These are phyloP conservation scores for Ditula angustiorana DNA, from an alignment of 2,888 invertebrate species.

Conservation along the genomic window DNA sequence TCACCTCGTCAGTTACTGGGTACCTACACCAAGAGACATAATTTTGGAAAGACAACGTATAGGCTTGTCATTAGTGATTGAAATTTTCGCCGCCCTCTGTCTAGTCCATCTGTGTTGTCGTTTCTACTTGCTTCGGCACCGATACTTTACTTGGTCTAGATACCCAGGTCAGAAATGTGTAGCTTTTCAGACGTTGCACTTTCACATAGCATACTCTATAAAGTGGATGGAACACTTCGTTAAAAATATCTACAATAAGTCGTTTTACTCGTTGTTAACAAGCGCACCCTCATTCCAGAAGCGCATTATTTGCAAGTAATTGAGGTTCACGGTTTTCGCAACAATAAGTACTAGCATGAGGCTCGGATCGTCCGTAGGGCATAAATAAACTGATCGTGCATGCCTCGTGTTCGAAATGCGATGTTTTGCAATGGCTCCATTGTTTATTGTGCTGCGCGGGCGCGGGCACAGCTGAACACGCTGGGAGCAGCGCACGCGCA, in stretches of 20 bases:
- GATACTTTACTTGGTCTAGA: too few species aligned
- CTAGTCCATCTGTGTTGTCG: too few species aligned
- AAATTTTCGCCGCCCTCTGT: too few species aligned
- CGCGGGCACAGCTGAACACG: constrained; percentile 41
- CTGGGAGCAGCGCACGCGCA: constrained; percentile 20
- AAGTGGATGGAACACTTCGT: neutral
- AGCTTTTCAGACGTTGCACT: too few species aligned
- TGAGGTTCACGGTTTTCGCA: constrained; percentile 31
- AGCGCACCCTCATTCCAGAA: constrained; percentile 17
- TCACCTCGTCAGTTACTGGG: neutral
- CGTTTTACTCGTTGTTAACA: constrained; percentile 13
- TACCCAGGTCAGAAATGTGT: too few species aligned
- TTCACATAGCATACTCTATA: neutral
- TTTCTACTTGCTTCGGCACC: too few species aligned
- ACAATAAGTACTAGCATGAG: constrained; percentile 40
- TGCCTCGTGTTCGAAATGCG: constrained; percentile 52
- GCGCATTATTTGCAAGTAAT: constrained; percentile 22
- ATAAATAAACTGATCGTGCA: constrained; percentile 66
- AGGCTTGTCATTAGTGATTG: too few species aligned
- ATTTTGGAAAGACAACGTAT: too few species aligned
- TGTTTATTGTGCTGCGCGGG: constrained; percentile 66
- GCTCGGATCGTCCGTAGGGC: constrained; percentile 61
- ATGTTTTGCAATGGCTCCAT: constrained; percentile 64
- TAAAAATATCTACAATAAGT: constrained; percentile 30
- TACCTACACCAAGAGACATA: too few species aligned